These are phyloP conservation scores for Ferrisia virgata DNA, from an alignment of 2,888 invertebrate genomes.

Conservation along the genomic window DNA sequence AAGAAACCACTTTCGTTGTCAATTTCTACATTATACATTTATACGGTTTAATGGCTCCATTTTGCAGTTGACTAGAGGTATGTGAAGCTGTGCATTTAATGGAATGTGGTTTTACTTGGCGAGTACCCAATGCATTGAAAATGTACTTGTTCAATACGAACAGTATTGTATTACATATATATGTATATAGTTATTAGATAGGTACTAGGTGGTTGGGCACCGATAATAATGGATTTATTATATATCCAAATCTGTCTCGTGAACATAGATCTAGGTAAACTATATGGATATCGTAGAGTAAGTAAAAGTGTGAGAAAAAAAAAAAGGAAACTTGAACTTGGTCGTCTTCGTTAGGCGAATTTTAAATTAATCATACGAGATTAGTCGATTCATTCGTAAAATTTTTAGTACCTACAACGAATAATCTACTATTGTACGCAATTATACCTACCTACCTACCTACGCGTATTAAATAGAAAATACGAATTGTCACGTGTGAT, in stretches of 20 bases:
- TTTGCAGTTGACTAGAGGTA: not conserved
- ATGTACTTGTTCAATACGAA: not conserved
- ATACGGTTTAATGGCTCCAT: not conserved
- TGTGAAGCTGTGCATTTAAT: not conserved
- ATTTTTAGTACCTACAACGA: too few species aligned
- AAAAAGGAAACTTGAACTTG: not conserved
- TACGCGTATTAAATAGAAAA: too few species aligned
- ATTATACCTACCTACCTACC: too few species aligned
- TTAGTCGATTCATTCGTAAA: too few species aligned
- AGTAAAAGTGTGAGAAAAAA: not conserved
- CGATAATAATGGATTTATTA: not conserved
- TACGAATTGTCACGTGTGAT: not conserved
- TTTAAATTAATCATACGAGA: too few species aligned
- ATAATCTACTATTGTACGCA: too few species aligned
- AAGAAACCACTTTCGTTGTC: not conserved
- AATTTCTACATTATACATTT: not conserved
- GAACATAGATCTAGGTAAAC: not conserved
- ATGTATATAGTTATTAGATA: too few species aligned
- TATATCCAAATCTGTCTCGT: not conserved
- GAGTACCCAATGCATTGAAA: not conserved
- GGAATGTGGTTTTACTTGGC: conserved; percentile 37
- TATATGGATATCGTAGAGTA: not conserved
- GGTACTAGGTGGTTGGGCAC: too few species aligned
- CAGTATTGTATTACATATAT: not conserved
- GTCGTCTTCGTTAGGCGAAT: not conserved